Evolutionary conservation across 2,797 vertebrate species (phyloP).

Genomic region (Arnoldichthys spilopterus): DNA sequence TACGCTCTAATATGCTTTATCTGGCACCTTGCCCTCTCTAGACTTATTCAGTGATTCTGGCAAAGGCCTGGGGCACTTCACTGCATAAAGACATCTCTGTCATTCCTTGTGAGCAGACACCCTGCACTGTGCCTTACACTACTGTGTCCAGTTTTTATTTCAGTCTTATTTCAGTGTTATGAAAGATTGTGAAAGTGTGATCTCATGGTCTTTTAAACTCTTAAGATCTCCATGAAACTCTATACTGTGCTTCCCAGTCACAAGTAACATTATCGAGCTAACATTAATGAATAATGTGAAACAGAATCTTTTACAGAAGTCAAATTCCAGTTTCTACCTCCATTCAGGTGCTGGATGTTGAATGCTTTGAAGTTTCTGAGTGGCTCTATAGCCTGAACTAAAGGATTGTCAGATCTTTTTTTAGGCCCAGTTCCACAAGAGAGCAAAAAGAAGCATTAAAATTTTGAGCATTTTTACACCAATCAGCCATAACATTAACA

Average conservation of each 20-base stretch:
- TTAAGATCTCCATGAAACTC: not conserved
- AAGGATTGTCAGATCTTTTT: not conserved
- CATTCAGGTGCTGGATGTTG: not conserved
- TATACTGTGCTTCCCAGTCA: not conserved
- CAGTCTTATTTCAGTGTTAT: not conserved
- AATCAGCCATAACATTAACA: too few relatives aligned
- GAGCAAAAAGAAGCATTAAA: too few relatives aligned
- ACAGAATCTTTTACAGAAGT: not conserved
- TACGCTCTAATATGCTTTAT: conserved; percentile 49
- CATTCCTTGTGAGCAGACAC: conserved; percentile 17
- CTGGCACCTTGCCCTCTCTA: conserved; percentile 64
- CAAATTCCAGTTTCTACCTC: not conserved
- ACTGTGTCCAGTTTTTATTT: not conserved
- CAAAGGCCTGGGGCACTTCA: conserved; percentile 39
- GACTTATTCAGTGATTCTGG: conserved; percentile 63
- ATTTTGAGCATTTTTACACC: too few relatives aligned
- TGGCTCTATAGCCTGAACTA: not conserved
- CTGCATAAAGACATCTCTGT: conserved; percentile 35
- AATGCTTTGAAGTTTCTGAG: too few relatives aligned
- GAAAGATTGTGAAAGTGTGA: not conserved
- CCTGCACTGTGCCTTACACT: conserved; percentile 2
- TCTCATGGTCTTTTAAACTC: conserved; percentile 3
- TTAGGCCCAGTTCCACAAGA: not conserved
- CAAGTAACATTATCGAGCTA: not conserved
- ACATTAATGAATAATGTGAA: not conserved